A percentile compares a stretch with the other conserved stretches of the same genome.
phyloP scores from a whole-genome alignment of 1,140 invertebrate genomes.

The Drosophila pachea region DNA sequence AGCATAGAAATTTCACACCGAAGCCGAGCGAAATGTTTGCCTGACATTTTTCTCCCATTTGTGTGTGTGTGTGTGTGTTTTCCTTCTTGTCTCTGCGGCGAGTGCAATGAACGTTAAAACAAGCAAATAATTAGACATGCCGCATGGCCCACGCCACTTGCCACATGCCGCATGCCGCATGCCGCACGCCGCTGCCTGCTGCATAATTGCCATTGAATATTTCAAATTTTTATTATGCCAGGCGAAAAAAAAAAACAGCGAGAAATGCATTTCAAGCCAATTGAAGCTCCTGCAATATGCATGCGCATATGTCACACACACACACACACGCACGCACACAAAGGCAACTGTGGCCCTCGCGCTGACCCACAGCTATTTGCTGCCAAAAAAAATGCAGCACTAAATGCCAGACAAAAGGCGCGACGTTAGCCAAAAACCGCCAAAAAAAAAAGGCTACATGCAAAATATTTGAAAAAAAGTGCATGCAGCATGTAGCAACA shows the following conservation, averaged over 20 bases:
- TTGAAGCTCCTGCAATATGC: constrained; percentile 38
- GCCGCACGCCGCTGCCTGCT: not conserved
- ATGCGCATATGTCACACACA: constrained; percentile 31
- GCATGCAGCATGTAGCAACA: constrained; percentile 8
- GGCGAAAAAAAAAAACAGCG: not conserved
- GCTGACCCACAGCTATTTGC: constrained; percentile 36
- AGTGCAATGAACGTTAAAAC: constrained; percentile 25
- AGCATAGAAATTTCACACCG: constrained; percentile 29
- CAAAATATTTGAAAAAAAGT: not conserved
- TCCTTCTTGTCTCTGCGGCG: not conserved
- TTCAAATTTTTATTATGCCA: constrained; percentile 4
- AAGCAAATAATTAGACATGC: constrained; percentile 28
- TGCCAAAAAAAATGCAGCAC: constrained; percentile 35
- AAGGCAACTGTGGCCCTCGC: not conserved
- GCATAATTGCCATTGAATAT: constrained; percentile 21
- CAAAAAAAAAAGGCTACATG: constrained; percentile 5
- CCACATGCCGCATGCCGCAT: not conserved
- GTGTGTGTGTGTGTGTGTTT: too few species aligned
- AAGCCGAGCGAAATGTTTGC: constrained; percentile 1
- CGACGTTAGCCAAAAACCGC: constrained; percentile 19
- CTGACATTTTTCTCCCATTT: constrained; percentile 1
- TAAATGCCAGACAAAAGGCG: constrained; percentile 37
- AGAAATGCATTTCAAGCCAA: constrained; percentile 15
- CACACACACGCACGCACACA: not conserved
- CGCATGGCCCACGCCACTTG: not conserved